Evolutionary conservation across 2,797 vertebrate species (phyloP), one percentile per base, ranked within the genome.

Genomic region (Enteromius treurensis): DNA sequence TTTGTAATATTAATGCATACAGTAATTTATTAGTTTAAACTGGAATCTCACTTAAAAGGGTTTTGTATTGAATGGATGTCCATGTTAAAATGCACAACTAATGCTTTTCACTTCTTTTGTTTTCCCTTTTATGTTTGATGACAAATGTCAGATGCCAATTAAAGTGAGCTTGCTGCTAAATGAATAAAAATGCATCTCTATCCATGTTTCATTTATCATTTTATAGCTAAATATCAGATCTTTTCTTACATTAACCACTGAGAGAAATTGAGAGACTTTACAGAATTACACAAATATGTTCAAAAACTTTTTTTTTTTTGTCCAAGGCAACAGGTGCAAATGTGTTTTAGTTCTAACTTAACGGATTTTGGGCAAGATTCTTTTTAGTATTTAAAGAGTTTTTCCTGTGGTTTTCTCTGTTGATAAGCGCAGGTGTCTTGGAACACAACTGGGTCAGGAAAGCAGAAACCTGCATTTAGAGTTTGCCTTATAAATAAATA

Each of bases 141-240:
- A 53, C 42, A 45, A 47, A 34, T 77, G 9, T 64, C 80, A 65
- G 70, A 65, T 82, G 73, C 62, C 81, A 82, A 82, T 77, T 74
- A 58, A 77, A 68, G 2, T 68, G 73, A 82, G 81, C 73, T 77
- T 82, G 81, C 81, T 82, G 81, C 73, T 68, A 82, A 82, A 67
- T 75, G 14, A 76, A 76, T 37, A 29, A 51, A 75, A 82, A 68
- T 3, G 26, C 26, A 23, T 62, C 5, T 34, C 21, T 60, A 6
- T 64, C 26, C 29, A 42, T 51, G 42, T 40, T 62, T 74, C 37
- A 42, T 79, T 79, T 26, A 8, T 21, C 15, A 4, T 29, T 62
- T 45, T 32, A n/a, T 42, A 58, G 55, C 10, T 58, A 26, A 37
- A 42, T 42, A 7, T 8, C 5, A 9, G 21, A 5, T 23, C 21